Evolutionary conservation across 2,888 invertebrate genomes (phyloP), one percentile per base, ranked within the genome.

Genomic region (Sarcophaga carnaria): DNA sequence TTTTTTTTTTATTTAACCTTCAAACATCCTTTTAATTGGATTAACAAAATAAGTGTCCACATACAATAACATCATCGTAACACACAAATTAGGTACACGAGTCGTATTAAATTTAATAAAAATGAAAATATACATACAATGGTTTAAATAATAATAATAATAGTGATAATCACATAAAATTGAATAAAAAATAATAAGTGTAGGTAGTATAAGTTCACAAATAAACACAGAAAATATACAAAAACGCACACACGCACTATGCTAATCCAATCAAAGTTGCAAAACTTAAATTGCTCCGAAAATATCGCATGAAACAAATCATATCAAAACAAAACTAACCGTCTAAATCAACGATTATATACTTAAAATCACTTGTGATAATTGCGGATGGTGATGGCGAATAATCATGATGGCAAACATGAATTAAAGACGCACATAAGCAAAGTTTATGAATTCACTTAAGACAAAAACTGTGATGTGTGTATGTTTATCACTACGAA

Each of bases 281-380:
- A 54, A 54, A 54, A 5, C 54, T 71, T 59, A 72, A 72, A 80
- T 80, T 80, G 37, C 54, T 54, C 5, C 54, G 4, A 54, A 54
- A 54, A 54, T 20, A 80, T 62, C 8, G 8, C 10, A 37, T 37
- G 37, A 37, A 37, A 37, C 37, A 37, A 49, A 22, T 22, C 22
- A 22, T 75, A 75, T 63, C 37, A 77, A 64, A 77, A 64, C 27
- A 59, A 37, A 37, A 47, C 47, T 22, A 17, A 10, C n/a, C 37
- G 20, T 62, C 20, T 64, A 64, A 37, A 54, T 64, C 59, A 59
- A 12, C 64, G 75, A 59, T 80, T 80, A 70, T 64, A 59, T 75
- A 75, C 64, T 84, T 84, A 70, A 75, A 64, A 11, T 75, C 70
- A 80, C 47, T 84, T 84, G 84, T 70, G 79, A 79, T 84, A 79